phyloP scores from a whole-genome alignment of 2,797 vertebrate species.

The Periparus ater region DNA sequence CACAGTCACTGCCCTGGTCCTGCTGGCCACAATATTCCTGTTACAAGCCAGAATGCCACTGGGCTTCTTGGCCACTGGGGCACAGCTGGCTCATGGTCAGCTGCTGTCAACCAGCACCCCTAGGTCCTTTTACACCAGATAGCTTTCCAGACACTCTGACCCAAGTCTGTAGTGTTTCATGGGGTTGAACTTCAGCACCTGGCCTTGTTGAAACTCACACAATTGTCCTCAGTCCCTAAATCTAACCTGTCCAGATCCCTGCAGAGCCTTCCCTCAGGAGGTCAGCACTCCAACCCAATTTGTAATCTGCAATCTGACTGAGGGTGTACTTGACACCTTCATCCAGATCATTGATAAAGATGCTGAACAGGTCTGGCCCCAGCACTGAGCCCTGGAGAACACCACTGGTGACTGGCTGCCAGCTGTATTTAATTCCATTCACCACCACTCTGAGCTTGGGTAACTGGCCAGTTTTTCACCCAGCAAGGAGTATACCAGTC shows the following conservation, averaged over 20 bases:
- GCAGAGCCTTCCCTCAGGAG: background rate
- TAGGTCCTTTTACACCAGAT: background rate
- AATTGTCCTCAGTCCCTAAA: rapidly evolving
- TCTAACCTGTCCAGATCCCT: background rate
- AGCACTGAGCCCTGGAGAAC: background rate
- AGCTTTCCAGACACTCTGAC: background rate
- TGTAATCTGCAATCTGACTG: background rate
- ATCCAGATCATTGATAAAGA: background rate
- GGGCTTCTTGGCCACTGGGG: background rate
- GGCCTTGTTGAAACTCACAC: background rate
- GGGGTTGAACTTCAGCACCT: background rate
- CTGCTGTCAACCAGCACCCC: background rate
- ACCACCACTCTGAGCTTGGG: background rate
- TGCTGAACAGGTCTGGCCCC: background rate
- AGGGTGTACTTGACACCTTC: background rate
- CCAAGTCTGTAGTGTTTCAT: background rate
- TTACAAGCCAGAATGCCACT: rapidly evolving
- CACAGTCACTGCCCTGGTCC: background rate
- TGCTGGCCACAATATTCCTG: background rate
- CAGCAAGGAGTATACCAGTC: background rate
- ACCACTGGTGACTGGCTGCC: no score
- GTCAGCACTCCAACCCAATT: background rate
- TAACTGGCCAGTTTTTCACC: background rate
- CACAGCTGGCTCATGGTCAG: background rate
- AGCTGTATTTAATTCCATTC: background rate